Evolutionary conservation across 1,140 invertebrate genomes (phyloP), one percentile per base, ranked within the genome.

Genomic region (Colletes latitarsis): DNA sequence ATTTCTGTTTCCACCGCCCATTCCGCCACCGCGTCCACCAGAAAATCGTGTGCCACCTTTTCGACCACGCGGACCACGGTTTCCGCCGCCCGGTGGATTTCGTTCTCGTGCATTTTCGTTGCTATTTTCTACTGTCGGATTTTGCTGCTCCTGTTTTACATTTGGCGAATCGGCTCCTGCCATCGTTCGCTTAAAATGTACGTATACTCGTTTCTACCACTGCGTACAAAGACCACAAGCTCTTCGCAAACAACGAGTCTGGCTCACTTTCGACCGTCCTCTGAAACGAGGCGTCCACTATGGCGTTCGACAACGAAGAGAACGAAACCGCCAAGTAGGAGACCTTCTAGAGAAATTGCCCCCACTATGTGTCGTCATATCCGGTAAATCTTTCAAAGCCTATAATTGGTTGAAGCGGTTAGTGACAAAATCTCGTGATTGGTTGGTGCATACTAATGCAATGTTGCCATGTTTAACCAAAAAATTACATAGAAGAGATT

Each of bases 41-140:
- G 90, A 91, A 49, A 92, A 92, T 9, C 90, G 75, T 1, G 91
- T 89, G 6, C 90, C 90, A 14, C 91, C 91, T 87, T 90, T 91
- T 41, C 91, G 83, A 5, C 90, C 89, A 15, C 89, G 87, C 64
- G 83, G 82, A 4, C 85, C 88, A 0, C 89, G 86, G 39, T 83
- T 82, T 5, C 88, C 89, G 39, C 87, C 86, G 3, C 72, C 82
- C 21, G 81, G 72, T 41, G 69, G 68, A 63, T 90, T 88, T 15
- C 85, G 79, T 19, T 86, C 84, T 43, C 87, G 82, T 43, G 77
- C 72, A 71, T 89, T 89, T 1, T 92, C 89, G 15, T 89, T 89
- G 43, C 82, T 90, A 15, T 86, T 92, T 15, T 93, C 91, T 1
- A 74, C 77, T 6, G 89, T 60, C 0, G 87, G 39, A n/a, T 87